Percentiles rank a stretch among this genome's conserved stretches.
Evolutionary conservation across 2,113 vertebrate species (phyloP).

Genomic region (Greenwoodochromis staneri): DNA sequence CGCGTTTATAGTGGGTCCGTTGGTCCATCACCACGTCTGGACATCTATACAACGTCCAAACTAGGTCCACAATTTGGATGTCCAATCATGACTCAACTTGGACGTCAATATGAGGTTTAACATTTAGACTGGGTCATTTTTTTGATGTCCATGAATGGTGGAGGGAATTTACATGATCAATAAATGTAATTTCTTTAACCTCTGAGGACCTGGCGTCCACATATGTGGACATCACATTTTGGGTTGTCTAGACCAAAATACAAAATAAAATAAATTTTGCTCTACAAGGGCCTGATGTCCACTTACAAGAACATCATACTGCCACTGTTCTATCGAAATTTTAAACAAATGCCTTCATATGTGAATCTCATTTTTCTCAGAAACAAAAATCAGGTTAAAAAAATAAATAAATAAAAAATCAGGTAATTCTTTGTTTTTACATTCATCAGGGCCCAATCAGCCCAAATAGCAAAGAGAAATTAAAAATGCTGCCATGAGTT

Average conservation of each 20-base stretch:
- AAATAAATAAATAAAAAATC: too few relatives aligned
- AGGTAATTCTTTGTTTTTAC: neutral
- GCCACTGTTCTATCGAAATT: accelerated
- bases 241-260: neutral
- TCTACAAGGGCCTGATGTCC: neutral
- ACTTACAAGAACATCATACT: neutral
- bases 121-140: neutral
- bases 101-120: neutral
- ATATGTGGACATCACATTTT: neutral
- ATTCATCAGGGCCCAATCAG: neutral
- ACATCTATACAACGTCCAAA: neutral
- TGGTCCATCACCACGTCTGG: neutral
- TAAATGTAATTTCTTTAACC: neutral
- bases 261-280: neutral
- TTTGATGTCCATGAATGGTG: neutral
- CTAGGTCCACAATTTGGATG: neutral
- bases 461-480: neutral
- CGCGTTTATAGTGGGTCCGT: neutral
- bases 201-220: neutral
- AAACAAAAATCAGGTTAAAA: too few relatives aligned
- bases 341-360: neutral
- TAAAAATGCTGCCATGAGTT: neutral
- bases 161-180: neutral
- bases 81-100: neutral
- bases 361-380: neutral